Evolutionary conservation across 2,113 vertebrate genomes (phyloP).

Genomic region (Dipodomys ordii): DNA sequence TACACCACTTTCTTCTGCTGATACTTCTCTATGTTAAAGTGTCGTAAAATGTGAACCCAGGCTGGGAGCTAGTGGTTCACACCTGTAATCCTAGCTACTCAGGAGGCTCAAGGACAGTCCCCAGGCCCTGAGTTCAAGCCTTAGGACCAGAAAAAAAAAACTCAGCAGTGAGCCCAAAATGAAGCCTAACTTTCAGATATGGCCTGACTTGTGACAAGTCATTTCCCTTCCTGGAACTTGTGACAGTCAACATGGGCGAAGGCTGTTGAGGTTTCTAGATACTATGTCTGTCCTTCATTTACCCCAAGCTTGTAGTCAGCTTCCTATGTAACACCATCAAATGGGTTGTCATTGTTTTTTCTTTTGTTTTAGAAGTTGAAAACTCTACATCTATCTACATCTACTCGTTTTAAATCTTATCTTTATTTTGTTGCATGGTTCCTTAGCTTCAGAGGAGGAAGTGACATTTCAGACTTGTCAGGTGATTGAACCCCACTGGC

Average conservation of each 20-base stretch:
- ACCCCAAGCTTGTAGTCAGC: neutral
- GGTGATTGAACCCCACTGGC: slow-evolving; percentile 22
- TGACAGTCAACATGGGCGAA: neutral
- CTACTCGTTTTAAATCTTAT: slow-evolving; percentile 15
- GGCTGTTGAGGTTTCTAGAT: neutral
- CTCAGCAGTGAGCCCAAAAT: too few relatives aligned
- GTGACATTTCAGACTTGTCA: slow-evolving; percentile 54
- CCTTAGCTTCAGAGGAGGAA: slow-evolving; percentile 9
- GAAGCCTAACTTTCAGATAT: neutral
- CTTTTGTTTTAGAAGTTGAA: neutral
- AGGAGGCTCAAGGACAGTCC: too few relatives aligned
- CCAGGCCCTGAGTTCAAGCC: too few relatives aligned
- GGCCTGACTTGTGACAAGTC: neutral
- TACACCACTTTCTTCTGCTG: neutral
- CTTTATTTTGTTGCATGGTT: slow-evolving; percentile 15
- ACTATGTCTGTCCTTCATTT: neutral
- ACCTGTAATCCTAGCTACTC: too few relatives aligned
- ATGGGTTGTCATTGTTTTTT: neutral
- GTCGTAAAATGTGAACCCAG: neutral
- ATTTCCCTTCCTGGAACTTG: neutral
- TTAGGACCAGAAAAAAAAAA: too few relatives aligned
- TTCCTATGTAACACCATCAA: neutral
- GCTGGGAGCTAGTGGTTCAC: neutral
- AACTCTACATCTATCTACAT: neutral
- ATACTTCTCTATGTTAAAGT: neutral